phyloP scores from a whole-genome alignment of 2,113 vertebrate genomes.

The Microtus pennsylvanicus region DNA sequence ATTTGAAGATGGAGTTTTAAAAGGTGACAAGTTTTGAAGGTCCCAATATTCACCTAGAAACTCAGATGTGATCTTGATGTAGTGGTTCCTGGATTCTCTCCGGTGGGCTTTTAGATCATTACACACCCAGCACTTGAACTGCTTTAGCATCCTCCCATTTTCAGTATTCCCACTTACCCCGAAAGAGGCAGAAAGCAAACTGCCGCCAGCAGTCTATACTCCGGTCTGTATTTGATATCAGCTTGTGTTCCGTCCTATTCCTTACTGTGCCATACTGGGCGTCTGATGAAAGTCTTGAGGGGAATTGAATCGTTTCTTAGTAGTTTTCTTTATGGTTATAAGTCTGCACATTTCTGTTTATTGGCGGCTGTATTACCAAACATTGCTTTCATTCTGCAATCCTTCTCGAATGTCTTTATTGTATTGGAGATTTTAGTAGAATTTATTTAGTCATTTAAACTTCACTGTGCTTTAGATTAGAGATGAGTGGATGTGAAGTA shows the following conservation, averaged over 20 bases:
- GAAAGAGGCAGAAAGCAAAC: conserved; percentile 54
- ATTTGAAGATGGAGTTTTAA: background rate
- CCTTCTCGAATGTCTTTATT: background rate
- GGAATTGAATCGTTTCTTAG: conserved; percentile 59
- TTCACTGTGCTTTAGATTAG: background rate
- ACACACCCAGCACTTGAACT: background rate
- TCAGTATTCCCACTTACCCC: conserved; percentile 32
- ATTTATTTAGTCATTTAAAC: conserved; percentile 37
- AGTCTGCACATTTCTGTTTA: background rate
- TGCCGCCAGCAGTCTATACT: conserved; percentile 13
- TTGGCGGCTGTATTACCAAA: background rate
- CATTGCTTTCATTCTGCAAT: conserved; percentile 53
- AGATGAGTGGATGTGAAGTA: background rate
- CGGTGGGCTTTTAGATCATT: conserved; percentile 47
- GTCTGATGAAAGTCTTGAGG: conserved; percentile 35
- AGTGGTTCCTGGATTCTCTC: conserved; percentile 2
- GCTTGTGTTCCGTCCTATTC: background rate
- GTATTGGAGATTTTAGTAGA: background rate
- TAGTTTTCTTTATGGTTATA: conserved; percentile 6
- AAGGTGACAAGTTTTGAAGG: background rate
- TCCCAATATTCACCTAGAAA: conserved; percentile 3
- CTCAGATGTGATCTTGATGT: background rate
- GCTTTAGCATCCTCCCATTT: conserved; percentile 35
- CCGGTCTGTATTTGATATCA: conserved; percentile 35
- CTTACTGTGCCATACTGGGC: conserved; percentile 53